phyloP scores from a whole-genome alignment of 1,140 invertebrate genomes.

The Cydia fagiglandana region DNA sequence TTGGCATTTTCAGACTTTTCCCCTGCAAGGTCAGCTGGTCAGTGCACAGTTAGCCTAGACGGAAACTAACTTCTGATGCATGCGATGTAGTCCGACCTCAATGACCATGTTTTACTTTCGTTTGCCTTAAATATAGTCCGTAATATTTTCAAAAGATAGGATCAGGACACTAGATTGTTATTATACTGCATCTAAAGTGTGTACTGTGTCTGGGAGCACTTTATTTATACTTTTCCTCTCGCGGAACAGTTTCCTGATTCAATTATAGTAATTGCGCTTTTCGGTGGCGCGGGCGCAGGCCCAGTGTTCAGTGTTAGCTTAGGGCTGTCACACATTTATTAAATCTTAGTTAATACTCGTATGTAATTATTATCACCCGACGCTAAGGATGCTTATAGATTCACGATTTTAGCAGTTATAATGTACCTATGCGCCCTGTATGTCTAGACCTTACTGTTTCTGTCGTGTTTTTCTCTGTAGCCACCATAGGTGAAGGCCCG shows the following conservation, averaged over 20 bases:
- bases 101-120: neutral
- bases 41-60: too few species aligned
- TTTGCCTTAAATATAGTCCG: neutral
- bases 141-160: neutral
- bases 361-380: too few species aligned
- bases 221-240: constrained; percentile 62
- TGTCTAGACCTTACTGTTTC: too few species aligned
- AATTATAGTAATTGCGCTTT: constrained; percentile 66
- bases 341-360: neutral
- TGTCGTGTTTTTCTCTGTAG: too few species aligned
- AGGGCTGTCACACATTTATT: neutral
- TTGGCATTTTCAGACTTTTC: too few species aligned
- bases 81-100: too few species aligned
- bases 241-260: constrained; percentile 68
- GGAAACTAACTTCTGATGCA: too few species aligned
- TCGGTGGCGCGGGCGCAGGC: constrained; percentile 39
- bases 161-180: neutral
- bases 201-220: constrained; percentile 39
- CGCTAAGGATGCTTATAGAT: too few species aligned
- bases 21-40: too few species aligned
- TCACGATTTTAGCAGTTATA: too few species aligned
- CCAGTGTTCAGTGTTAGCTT: neutral
- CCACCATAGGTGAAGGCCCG: too few species aligned
- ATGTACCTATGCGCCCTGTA: too few species aligned
- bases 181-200: constrained; percentile 34